phyloP scores from a whole-genome alignment of 1,140 invertebrate species.

The Dinothrombium tinctorium region DNA sequence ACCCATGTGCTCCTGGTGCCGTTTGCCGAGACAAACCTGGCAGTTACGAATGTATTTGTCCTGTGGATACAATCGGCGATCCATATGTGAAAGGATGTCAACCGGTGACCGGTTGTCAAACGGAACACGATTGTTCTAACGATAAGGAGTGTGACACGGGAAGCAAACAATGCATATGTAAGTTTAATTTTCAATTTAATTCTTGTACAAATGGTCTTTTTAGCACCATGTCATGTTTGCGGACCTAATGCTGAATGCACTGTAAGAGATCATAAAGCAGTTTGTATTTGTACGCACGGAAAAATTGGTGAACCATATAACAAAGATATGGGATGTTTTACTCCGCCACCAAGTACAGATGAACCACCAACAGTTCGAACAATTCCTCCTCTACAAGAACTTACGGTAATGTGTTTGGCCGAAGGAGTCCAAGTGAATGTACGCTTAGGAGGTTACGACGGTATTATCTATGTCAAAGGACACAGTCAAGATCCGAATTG shows the following conservation, averaged over 20 bases:
- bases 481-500: constrained; percentile 78
- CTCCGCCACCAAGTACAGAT: constrained; percentile 16
- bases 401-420: constrained; percentile 63
- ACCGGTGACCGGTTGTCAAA: constrained; percentile 37
- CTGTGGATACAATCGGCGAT: constrained; percentile 44
- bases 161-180: constrained; percentile 16
- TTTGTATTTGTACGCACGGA: constrained; percentile 45
- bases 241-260: constrained; percentile 52
- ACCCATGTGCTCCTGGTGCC: constrained; percentile 43
- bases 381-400: constrained; percentile 58
- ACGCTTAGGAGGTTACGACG: constrained; percentile 56
- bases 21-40: constrained; percentile 39
- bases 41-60: constrained; percentile 45
- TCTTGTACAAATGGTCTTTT: no score
- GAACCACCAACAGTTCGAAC: constrained; percentile 30
- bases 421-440: constrained; percentile 73
- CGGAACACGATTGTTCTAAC: constrained; percentile 47
- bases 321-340: constrained; percentile 34
- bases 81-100: constrained; percentile 43
- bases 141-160: constrained; percentile 39
- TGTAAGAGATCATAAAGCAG: constrained; percentile 43
- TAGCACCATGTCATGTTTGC: constrained; percentile 49
- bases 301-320: constrained; percentile 37
- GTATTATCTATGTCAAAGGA: constrained; percentile 75
- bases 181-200: constrained; percentile 7